Conservation (phyloP, 2,888 invertebrate species). For the Hoplodrina ambigua region DNA sequence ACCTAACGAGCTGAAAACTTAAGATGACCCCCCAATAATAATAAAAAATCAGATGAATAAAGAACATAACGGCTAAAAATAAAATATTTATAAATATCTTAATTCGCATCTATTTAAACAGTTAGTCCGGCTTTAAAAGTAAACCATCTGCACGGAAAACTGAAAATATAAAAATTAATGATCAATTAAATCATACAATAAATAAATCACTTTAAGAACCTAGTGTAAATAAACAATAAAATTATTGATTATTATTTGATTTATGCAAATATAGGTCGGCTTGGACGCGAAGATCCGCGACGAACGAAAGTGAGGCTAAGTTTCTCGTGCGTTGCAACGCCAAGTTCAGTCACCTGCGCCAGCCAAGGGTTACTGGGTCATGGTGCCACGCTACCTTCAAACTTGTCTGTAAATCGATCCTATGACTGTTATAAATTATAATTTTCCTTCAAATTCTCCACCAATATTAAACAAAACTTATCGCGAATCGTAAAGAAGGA, state of each 20-base stretch:
- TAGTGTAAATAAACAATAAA: conserved; percentile 8
- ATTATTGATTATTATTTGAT: conserved; percentile 40
- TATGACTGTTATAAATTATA: background rate
- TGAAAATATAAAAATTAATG: too few relatives aligned
- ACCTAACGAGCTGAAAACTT: background rate
- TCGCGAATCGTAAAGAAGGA: background rate
- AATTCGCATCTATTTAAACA: too few relatives aligned
- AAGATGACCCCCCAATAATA: background rate
- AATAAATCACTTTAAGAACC: too few relatives aligned
- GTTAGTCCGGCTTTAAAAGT: too few relatives aligned
- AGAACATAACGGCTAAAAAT: background rate
- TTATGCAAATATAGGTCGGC: conserved; percentile 66
- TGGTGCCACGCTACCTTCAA: conserved; percentile 74
- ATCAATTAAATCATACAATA: too few relatives aligned
- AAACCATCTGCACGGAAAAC: too few relatives aligned
- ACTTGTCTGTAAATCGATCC: conserved; percentile 54
- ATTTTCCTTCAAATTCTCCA: conserved; percentile 6
- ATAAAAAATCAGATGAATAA: background rate
- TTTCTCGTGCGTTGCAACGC: conserved; percentile 76
- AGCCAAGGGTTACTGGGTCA: conserved; percentile 82
- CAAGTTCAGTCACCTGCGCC: conserved; percentile 75
- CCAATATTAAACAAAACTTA: conserved; percentile 34
- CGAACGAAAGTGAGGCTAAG: conserved; percentile 82
- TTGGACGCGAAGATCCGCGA: conserved; percentile 76
- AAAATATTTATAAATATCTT: background rate